Base-by-base conservation (phyloP, 2,797 vertebrate species). In the Myotis pilosus region DNA sequence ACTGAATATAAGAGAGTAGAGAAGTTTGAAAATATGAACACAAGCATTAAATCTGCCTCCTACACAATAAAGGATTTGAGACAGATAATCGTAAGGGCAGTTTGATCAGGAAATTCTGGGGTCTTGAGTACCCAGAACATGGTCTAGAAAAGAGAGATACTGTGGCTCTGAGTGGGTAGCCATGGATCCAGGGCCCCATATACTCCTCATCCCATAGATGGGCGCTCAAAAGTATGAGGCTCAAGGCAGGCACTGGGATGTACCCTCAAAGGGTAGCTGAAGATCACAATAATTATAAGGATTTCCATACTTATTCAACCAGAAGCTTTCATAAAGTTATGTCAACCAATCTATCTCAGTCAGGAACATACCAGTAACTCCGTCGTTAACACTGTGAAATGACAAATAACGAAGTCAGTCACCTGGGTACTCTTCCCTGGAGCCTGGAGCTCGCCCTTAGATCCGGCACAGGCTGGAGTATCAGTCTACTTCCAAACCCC, bases 11-110 rank as follows among this genome's bases (percentile, higher is more conserved):
- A 81, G 19, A 87, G 44, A 33, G 13, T 38, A 76, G 60, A 75
- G 81, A 66, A 47, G 9, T 93, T 74, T 89, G 36, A 87, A 96
- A 96, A 62, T 53, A 36, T 47, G 16, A 83, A 88, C 16, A 36
- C 22, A 66, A 60, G 74, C 41, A 12, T 9, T 91, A 94, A 64
- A 83, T 68, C 66, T 87, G 30, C 3, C 17, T 89, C 68, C 2
- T 51, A 89, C 66, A 66, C 49, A 87, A 25, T 28, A 30, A 83
- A 9, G 41, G 36, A 20, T 19, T 49, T 49, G 28, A 69, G 28
- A 79, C 25, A 53, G 36, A 62, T 55, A 76, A 83, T 2, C 38
- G 12, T 8, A 79, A 62, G 11, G 11, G 11, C 4, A 3, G 22
- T 64, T 55, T 38, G n/a, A 23, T 83, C 5, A 86, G 66, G 33